Evolutionary conservation across 2,113 vertebrate genomes (phyloP), one percentile per base, ranked within the genome.

Genomic region (Martes martes): DNA sequence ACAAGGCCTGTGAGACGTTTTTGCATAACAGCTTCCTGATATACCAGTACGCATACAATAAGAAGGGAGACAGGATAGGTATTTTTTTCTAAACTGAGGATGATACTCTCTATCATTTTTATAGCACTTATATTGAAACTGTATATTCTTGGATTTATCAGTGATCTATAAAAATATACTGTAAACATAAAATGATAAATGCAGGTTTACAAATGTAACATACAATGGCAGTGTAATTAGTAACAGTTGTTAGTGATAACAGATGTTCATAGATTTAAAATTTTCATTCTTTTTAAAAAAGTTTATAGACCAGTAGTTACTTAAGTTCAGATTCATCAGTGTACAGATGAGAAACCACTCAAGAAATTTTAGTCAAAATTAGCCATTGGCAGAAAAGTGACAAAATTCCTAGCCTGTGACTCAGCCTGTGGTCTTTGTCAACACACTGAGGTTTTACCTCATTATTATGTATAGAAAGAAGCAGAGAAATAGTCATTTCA

Each of bases 281-380:
- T 50, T 63, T n/a, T 63, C 28, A 59, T 71, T 52, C n/a, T 76
- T 76, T 52, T 47, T 24, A 11, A n/a, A 63, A 86, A 83, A 95
- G 57, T 16, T 95, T 84, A 31, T 88, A 82, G 19, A n/a, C 19
- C 18, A 39, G 86, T 31, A n/a, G 5, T 89, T 91, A 79, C 82
- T 61, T 96, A 81, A 69, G 47, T 69, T 96, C 39, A 95, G 6
- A 80, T 96, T 95, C 42, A 88, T 83, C 52, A 74, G 52, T 83
- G 87, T 94, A 45, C 23, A 89, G 57, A 71, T 85, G 80, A 95
- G n/a, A 84, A 95, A 47, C 4, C 23, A 76, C 5, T 28, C 13
- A 69, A 89, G 71, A 18, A 80, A 84, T 80, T 96, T 91, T 76
- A 83, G 63, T 80, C n/a, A 67, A 71, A 91, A 10, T 57, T 42